Percentiles rank a stretch among this genome's conserved stretches.
Evolutionary conservation across 1,140 invertebrate species (phyloP).

Genomic region (Ceratosolen fusciceps): DNA sequence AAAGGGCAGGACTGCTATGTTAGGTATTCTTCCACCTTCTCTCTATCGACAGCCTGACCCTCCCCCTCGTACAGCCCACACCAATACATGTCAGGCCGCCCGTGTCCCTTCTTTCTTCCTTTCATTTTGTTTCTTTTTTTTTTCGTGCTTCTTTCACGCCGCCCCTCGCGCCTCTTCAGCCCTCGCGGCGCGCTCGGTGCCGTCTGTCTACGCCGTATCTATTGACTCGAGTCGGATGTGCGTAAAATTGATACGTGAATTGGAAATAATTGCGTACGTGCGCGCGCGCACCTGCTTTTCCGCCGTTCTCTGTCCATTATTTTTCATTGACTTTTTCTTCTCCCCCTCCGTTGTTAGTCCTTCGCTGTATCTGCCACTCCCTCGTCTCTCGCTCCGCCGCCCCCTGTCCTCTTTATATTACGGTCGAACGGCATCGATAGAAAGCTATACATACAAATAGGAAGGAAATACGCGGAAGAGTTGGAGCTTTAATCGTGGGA

Average conservation of each 20-base stretch:
- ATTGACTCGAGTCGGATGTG: neutral
- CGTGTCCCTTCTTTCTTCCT: neutral
- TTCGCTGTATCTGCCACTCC: neutral
- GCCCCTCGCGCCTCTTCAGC: neutral
- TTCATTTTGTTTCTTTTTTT: no score
- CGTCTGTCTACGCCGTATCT: neutral
- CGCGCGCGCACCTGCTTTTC: neutral
- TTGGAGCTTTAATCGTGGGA: neutral
- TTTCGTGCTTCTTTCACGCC: no score
- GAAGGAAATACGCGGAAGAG: slow-evolving; percentile 7
- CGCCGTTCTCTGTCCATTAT: neutral
- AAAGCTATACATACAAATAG: neutral
- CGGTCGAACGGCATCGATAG: neutral
- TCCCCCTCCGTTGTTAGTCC: no score
- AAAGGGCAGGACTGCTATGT: neutral
- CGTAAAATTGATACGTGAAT: slow-evolving; percentile 40
- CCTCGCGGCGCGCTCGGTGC: no score
- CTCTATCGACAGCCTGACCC: no score
- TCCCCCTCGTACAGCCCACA: neutral
- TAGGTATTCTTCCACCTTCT: slow-evolving; percentile 17
- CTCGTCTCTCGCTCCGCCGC: no score
- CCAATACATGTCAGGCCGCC: no score
- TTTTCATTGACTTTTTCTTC: neutral
- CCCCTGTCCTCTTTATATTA: slow-evolving; percentile 2
- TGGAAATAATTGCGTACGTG: slow-evolving; percentile 34